Conservation (phyloP, 2,113 vertebrate genomes). For the Tretioscincus oriximinensis region DNA sequence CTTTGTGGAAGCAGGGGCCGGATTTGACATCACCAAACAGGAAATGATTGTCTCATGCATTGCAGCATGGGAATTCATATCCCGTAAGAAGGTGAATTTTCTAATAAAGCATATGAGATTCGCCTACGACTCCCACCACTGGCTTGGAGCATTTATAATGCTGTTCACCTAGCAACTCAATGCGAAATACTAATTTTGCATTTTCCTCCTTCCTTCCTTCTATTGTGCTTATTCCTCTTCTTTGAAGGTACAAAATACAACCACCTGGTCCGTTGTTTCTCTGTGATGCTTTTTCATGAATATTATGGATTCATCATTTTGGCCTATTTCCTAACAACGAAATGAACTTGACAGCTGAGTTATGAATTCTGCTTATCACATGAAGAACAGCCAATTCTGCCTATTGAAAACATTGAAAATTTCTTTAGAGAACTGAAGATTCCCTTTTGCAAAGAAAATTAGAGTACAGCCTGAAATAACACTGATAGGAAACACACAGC, state of each 20-base stretch:
- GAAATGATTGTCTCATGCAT: too few relatives aligned
- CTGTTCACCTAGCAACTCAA: constrained; percentile 29
- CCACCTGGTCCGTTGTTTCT: not conserved
- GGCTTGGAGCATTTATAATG: constrained; percentile 40
- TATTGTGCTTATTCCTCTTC: not conserved
- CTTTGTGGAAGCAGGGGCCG: too few relatives aligned
- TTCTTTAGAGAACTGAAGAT: not conserved
- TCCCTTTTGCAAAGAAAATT: not conserved
- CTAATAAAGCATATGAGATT: too few relatives aligned
- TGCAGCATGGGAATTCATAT: too few relatives aligned
- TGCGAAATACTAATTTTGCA: constrained; percentile 45
- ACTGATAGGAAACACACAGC: not conserved
- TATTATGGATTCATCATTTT: not conserved
- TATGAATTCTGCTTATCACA: not conserved
- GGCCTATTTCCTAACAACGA: not conserved
- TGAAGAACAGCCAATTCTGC: not conserved
- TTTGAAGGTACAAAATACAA: not conserved
- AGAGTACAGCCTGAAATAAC: not conserved
- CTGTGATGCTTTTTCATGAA: not conserved
- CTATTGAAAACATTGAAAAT: not conserved
- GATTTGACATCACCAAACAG: too few relatives aligned
- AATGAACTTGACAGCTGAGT: too few relatives aligned
- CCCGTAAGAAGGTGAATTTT: too few relatives aligned
- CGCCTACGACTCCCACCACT: too few relatives aligned
- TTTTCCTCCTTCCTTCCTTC: not conserved